Percentiles rank a stretch among this genome's conserved stretches.
These are phyloP conservation scores for Julus scanicus DNA, from an alignment of 2,888 invertebrate species.

Conservation along the genomic window DNA sequence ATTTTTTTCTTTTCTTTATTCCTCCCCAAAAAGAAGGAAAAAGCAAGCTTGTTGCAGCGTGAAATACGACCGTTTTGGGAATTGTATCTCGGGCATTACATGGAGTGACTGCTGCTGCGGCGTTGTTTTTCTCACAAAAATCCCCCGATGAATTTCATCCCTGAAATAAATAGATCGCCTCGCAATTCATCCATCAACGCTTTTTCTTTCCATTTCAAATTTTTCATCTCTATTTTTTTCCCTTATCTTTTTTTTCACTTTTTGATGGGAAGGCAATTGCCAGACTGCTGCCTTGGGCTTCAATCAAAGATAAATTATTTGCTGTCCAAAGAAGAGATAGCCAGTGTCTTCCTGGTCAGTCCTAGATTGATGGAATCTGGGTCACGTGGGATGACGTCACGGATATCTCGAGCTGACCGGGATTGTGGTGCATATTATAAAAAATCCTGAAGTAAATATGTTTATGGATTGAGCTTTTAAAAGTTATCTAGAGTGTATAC, in stretches of 20 bases:
- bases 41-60: not conserved
- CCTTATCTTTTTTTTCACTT: not conserved
- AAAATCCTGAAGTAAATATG: too few species aligned
- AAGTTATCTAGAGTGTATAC: too few species aligned
- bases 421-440: too few species aligned
- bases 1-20: not conserved
- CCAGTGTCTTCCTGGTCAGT: not conserved
- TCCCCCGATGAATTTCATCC: constrained; percentile 1
- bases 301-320: not conserved
- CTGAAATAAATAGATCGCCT: not conserved
- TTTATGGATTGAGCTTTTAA: too few species aligned
- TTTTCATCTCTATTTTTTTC: not conserved
- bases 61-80: not conserved
- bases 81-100: not conserved
- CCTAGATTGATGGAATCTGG: not conserved
- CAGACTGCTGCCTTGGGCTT: not conserved
- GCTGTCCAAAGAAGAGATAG: not conserved
- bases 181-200: not conserved
- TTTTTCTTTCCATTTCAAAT: not conserved
- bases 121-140: not conserved
- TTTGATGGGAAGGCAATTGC: not conserved
- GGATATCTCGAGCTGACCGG: too few species aligned
- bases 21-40: not conserved
- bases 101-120: not conserved
- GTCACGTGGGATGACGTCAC: too few species aligned